Conservation (phyloP, 2,888 invertebrate species). For the Chirona hameri region DNA sequence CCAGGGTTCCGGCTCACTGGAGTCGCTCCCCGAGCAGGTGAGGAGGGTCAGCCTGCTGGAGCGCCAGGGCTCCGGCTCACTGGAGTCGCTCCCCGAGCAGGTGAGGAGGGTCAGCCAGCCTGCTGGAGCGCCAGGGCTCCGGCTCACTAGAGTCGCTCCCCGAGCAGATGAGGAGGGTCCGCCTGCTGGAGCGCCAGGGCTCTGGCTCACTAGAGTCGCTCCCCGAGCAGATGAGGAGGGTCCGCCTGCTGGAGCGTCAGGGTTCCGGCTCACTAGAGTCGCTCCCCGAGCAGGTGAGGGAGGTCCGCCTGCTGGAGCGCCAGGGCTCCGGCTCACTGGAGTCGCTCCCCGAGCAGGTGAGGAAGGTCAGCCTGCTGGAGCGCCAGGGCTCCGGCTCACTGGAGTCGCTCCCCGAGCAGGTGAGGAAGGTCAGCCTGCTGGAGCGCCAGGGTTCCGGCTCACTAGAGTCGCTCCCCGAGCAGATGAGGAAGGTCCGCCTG, state of each 20-base stretch:
- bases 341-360: too few species aligned
- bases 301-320: neutral
- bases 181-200: slow-evolving; percentile 7
- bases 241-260: slow-evolving; percentile 1
- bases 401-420: too few species aligned
- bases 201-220: slow-evolving; percentile 10
- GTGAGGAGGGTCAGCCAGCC: neutral
- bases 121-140: too few species aligned
- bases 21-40: slow-evolving; percentile 8
- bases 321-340: slow-evolving; percentile 23
- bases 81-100: too few species aligned
- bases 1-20: slow-evolving; percentile 12
- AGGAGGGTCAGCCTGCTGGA: neutral
- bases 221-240: too few species aligned
- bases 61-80: too few species aligned
- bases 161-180: neutral
- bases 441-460: slow-evolving; percentile 23
- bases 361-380: neutral
- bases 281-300: too few species aligned
- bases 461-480: too few species aligned
- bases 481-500: neutral
- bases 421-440: neutral
- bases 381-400: slow-evolving; percentile 23
- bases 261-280: slow-evolving; percentile 12
- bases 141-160: too few species aligned